Base-by-base conservation (phyloP, 2,888 invertebrate species). In the Melolontha melolontha region DNA sequence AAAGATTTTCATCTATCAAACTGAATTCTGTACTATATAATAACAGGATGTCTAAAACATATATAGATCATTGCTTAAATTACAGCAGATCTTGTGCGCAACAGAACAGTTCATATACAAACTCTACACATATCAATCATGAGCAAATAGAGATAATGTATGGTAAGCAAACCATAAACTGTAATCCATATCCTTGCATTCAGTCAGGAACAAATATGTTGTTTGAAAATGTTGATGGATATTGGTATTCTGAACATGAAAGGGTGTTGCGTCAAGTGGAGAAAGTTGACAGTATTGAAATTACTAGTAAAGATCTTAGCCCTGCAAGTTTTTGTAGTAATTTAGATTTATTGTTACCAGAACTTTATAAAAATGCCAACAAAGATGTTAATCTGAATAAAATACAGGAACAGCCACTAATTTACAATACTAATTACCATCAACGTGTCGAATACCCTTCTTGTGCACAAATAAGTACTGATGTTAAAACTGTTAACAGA, bases 291-390 rank as follows among this genome's bases (percentile, higher is more conserved):
- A 77, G 76, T 55, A 77, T 79, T 57, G 81, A 81, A 68, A 78
- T 80, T 22, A 75, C 74, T 2, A 79, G 76, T 69, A 82, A 81
- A 73, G 80, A 81, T 73, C 72, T 80, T 55, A 82, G 81, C 67
- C 81, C 81, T 2, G 77, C 75, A 5, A 81, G 79, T 72, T 80
- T 77, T 62, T 80, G 79, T 66, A 81, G 78, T 67, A 79, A 75
- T 64, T 50, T 78, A 44, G 80, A 80, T 67, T 70, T 76, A 17
- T 64, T 79, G 16, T 65, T 78, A 42, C 77, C 79, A 1, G 79
- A 80, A 57, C 72, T 77, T 47, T 79, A 77, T 69, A 81, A 80
- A 71, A 70, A 41, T 62, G 17, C 29, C 7, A 16, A 11, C 8
- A 65, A 67, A 51, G 57, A 54, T 49, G 17, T 55, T 14, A 39